Evolutionary conservation across 2,113 vertebrate species (phyloP).

Genomic region (Xerus inauris): DNA sequence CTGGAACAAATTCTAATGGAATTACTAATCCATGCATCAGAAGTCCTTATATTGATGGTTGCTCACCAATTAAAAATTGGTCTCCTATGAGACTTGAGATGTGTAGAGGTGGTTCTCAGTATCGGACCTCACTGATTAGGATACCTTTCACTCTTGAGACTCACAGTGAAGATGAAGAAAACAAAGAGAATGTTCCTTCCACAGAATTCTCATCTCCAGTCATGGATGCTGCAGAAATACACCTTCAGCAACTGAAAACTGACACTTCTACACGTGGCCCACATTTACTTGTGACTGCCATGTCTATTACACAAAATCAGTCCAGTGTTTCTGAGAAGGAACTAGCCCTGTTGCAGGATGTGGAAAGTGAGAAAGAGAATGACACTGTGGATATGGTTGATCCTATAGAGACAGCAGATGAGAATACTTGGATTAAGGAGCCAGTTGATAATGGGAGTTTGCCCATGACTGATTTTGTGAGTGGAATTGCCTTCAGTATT

Average conservation of each 20-base stretch:
- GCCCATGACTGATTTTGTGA: constrained; percentile 89
- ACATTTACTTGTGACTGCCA: constrained; percentile 71
- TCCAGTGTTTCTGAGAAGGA: constrained; percentile 68
- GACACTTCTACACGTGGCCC: constrained; percentile 53
- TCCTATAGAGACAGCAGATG: constrained; percentile 82
- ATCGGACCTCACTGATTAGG: constrained; percentile 85
- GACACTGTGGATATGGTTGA: constrained; percentile 90
- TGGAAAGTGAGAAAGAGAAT: constrained; percentile 82
- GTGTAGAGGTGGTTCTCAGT: constrained; percentile 84
- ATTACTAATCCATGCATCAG: constrained; percentile 81
- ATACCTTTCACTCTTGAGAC: constrained; percentile 90
- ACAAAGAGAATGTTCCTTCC: constrained; percentile 82
- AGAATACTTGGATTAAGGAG: constrained; percentile 87
- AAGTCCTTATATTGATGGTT: constrained; percentile 95
- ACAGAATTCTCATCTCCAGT: constrained; percentile 64
- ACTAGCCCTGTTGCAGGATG: constrained; percentile 56
- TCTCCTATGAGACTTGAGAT: constrained; percentile 88
- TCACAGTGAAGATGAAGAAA: constrained; percentile 84
- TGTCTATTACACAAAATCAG: constrained; percentile 78
- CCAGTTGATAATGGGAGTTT: constrained; percentile 73
- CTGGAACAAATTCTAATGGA: constrained; percentile 81
- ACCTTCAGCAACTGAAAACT: not conserved
- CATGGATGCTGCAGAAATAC: constrained; percentile 38
- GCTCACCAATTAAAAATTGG: constrained; percentile 94
- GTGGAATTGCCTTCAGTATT: constrained; percentile 89